These are phyloP conservation scores for Alcedo atthis DNA, from an alignment of 2,797 vertebrate genomes.

Conservation along the genomic window DNA sequence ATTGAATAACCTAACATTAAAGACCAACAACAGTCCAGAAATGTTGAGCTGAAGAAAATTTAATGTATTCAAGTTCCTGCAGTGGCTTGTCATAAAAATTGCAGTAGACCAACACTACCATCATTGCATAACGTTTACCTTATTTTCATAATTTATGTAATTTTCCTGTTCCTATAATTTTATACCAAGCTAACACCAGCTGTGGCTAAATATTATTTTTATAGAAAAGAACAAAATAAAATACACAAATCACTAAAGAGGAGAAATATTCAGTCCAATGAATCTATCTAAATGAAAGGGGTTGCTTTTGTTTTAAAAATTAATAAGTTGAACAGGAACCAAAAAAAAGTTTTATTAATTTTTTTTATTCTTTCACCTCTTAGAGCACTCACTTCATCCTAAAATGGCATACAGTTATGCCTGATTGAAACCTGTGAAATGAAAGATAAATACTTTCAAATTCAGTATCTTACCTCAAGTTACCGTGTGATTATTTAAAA, in stretches of 20 bases:
- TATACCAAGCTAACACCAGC: not conserved
- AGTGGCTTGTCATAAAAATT: not conserved
- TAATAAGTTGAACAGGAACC: not conserved
- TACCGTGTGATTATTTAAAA: not conserved
- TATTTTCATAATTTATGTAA: not conserved
- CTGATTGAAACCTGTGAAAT: not conserved
- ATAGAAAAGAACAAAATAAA: not conserved
- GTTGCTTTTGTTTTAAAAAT: not conserved
- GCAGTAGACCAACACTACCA: not conserved
- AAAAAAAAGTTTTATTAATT: not conserved
- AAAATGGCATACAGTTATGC: not conserved
- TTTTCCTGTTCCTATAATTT: not conserved
- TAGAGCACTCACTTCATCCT: not conserved
- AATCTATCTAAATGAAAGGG: not conserved
- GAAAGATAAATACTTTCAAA: not conserved
- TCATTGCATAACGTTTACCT: not conserved
- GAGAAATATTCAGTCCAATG: not conserved
- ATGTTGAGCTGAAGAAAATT: not conserved
- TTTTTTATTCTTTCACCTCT: not conserved
- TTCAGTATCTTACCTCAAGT: not conserved
- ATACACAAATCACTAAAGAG: not conserved
- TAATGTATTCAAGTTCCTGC: not conserved
- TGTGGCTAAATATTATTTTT: not conserved
- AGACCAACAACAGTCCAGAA: not conserved
- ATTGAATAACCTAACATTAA: not conserved